Conservation (phyloP, 2,797 vertebrate species). For the Cirrhinus mrigala region DNA sequence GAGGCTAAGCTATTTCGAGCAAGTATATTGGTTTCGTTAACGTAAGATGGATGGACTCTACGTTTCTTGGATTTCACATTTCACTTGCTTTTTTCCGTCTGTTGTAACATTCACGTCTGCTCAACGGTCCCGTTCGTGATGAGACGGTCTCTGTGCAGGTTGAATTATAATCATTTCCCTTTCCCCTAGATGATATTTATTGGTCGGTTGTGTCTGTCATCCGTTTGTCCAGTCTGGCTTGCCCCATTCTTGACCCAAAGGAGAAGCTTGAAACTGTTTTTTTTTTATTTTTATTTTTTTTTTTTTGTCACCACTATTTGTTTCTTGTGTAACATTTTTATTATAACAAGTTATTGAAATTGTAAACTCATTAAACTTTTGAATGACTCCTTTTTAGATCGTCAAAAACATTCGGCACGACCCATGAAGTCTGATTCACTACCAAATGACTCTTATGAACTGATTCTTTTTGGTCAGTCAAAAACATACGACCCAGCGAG, state of each 20-base stretch:
- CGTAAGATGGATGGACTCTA: neutral
- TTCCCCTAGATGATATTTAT: neutral
- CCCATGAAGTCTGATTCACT: neutral
- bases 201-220: neutral
- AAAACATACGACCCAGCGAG: neutral
- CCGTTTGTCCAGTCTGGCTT: neutral
- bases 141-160: constrained; percentile 18
- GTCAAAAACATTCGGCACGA: neutral
- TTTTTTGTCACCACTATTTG: neutral
- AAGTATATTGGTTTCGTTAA: constrained; percentile 5
- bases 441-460: neutral
- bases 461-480: neutral
- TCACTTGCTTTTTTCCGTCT: neutral
- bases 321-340: neutral
- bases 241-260: neutral
- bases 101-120: neutral
- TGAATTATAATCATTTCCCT: constrained; percentile 25
- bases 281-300: no score
- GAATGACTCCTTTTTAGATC: neutral
- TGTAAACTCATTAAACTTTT: neutral
- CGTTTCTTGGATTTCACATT: neutral
- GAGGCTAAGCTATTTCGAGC: constrained; percentile 61
- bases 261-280: neutral
- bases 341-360: neutral
- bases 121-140: neutral